Evolutionary conservation across 2,797 vertebrate species (phyloP), one percentile per base, ranked within the genome.

Genomic region (Clangula hyemalis): DNA sequence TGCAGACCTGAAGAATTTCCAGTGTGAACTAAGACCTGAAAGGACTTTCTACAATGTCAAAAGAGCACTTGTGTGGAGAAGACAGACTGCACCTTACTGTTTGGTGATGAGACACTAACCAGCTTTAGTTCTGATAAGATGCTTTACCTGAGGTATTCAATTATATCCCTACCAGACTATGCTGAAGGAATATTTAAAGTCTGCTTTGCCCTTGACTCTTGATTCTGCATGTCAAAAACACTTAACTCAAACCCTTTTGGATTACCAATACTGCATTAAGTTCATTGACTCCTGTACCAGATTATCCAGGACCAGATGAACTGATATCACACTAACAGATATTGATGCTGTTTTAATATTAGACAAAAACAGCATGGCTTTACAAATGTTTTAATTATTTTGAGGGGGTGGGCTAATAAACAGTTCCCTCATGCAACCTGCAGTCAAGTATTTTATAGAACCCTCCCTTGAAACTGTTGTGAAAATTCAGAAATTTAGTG

Each of bases 151-250:
- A 97, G 95, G 96, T 95, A 96, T 97, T 98, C 97, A 98, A 98
- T 97, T 97, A 97, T 96, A 97, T 85, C 96, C 93, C 95, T 88
- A 94, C 94, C 94, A 96, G 92, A 72, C 86, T 80, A 76, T 71
- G 93, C 78, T 95, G 90, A 96, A 96, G 96, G 89, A 97, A 97
- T 97, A 95, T 96, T 98, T 97, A 96, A 96, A 98, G 96, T 96
- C 97, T 97, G 97, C 91, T 97, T 97, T 77, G 97, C 78, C 98
- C 98, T 98, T 98, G 98, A 98, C 97, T 97, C 91, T 96, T 96
- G 96, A 97, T 97, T 97, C 96, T 90, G 92, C 93, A 93, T 97
- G 98, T 98, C 97, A 97, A 95, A 98, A 98, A 87, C 98, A 97
- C 95, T 98, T 98, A 98, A 96, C 95, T 97, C 96, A 97, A 95